phyloP scores from a whole-genome alignment of 2,888 invertebrate genomes.

The Aphrophora alni region DNA sequence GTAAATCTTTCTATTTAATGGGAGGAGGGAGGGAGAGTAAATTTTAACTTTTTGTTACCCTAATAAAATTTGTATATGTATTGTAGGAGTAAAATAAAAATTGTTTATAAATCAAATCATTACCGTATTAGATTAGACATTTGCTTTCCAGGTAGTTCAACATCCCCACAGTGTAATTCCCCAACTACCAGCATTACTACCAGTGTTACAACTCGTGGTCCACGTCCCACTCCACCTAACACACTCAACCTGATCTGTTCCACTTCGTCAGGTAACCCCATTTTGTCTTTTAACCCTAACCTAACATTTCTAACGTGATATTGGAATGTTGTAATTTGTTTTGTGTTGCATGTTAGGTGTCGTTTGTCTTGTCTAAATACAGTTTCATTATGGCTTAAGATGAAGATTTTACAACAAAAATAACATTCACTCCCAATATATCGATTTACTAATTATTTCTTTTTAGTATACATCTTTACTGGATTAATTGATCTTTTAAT shows the following conservation, averaged over 20 bases:
- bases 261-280: conserved; percentile 22
- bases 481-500: no score
- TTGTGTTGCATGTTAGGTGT: neutral
- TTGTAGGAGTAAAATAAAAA: no score
- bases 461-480: no score
- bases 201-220: conserved; percentile 58
- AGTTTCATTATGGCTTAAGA: neutral
- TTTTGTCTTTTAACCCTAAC: neutral
- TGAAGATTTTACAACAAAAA: no score
- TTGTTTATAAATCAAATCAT: no score
- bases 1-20: no score
- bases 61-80: no score
- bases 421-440: no score
- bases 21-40: no score
- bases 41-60: no score
- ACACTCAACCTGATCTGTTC: conserved; percentile 72
- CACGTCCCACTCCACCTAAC: conserved; percentile 82
- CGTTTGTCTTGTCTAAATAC: neutral
- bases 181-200: conserved; percentile 42
- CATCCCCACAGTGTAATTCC: conserved; percentile 48
- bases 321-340: neutral
- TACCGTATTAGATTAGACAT: neutral
- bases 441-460: no score
- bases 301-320: neutral
- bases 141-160: conserved; percentile 46